These are phyloP conservation scores for Puma concolor DNA, from an alignment of 2,113 vertebrate genomes.

Conservation along the genomic window DNA sequence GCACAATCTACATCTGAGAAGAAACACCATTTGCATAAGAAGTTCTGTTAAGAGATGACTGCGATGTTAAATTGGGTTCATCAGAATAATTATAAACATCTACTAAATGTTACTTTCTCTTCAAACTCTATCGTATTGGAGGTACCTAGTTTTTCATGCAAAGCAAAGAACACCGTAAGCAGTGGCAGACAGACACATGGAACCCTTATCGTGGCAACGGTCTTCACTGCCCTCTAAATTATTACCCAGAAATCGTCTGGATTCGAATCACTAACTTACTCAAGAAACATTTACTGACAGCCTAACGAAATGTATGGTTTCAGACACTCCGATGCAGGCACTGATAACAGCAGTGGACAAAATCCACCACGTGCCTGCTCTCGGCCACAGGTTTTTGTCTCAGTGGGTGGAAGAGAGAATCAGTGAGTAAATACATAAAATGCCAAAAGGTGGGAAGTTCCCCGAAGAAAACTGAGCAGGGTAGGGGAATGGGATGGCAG, in stretches of 20 bases:
- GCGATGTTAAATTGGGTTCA: slow-evolving; percentile 89
- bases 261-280: slow-evolving; percentile 4
- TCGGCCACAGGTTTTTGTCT: background rate
- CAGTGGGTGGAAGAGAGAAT: background rate
- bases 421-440: background rate
- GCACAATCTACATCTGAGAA: slow-evolving; percentile 83
- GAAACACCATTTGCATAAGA: slow-evolving; percentile 83
- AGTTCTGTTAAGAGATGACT: slow-evolving; percentile 87
- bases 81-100: slow-evolving; percentile 92
- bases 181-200: slow-evolving; percentile 75
- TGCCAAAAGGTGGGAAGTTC: background rate
- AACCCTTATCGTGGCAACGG: slow-evolving; percentile 62
- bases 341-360: background rate
- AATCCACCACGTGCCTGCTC: background rate
- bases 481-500: rapidly evolving
- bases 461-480: background rate
- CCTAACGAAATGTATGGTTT: background rate
- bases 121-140: slow-evolving; percentile 75
- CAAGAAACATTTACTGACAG: background rate
- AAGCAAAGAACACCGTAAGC: slow-evolving; percentile 77
- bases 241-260: slow-evolving; percentile 50
- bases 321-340: background rate
- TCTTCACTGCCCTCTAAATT: slow-evolving; percentile 67
- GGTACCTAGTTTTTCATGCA: slow-evolving; percentile 73
- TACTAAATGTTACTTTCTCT: slow-evolving; percentile 92